Evolutionary conservation across 2,888 invertebrate species (phyloP).

Genomic region (Cataglyphis albicans): DNA sequence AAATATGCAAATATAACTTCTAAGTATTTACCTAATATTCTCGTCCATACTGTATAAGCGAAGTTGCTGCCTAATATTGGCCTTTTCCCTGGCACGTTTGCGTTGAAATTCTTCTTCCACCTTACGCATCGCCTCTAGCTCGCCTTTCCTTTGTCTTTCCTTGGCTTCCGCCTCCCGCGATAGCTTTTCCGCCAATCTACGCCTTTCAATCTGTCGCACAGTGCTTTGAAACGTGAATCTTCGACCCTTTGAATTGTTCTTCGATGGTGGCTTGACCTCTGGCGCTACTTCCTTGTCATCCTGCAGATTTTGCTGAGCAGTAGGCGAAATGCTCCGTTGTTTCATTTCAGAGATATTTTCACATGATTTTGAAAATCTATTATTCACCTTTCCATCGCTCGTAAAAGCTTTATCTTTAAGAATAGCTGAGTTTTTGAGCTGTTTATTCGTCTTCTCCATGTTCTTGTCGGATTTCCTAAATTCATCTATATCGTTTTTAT

Average conservation of each 20-base stretch:
- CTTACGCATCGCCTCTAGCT: conserved; percentile 93
- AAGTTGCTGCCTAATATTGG: conserved; percentile 91
- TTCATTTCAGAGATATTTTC: conserved; percentile 84
- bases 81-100: conserved; percentile 93
- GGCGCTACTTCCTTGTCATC: conserved; percentile 74
- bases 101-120: conserved; percentile 95
- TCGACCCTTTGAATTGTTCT: conserved; percentile 86
- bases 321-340: conserved; percentile 68
- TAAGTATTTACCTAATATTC: conserved; percentile 83
- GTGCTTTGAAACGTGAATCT: conserved; percentile 95
- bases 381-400: conserved; percentile 57
- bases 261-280: conserved; percentile 73
- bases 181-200: conserved; percentile 91
- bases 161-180: conserved; percentile 92
- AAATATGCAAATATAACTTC: conserved; percentile 6
- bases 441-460: conserved; percentile 50
- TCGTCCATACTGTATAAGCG: conserved; percentile 90
- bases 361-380: conserved; percentile 86
- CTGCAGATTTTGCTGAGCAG: conserved; percentile 83
- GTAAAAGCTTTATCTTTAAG: conserved; percentile 68
- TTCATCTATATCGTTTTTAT: conserved; percentile 63
- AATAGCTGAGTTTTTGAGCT: conserved; percentile 57
- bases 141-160: conserved; percentile 91
- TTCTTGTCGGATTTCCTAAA: conserved; percentile 14
- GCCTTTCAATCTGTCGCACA: conserved; percentile 92